phyloP scores from a whole-genome alignment of 2,888 invertebrate species.

The Tubulanus polymorphus region DNA sequence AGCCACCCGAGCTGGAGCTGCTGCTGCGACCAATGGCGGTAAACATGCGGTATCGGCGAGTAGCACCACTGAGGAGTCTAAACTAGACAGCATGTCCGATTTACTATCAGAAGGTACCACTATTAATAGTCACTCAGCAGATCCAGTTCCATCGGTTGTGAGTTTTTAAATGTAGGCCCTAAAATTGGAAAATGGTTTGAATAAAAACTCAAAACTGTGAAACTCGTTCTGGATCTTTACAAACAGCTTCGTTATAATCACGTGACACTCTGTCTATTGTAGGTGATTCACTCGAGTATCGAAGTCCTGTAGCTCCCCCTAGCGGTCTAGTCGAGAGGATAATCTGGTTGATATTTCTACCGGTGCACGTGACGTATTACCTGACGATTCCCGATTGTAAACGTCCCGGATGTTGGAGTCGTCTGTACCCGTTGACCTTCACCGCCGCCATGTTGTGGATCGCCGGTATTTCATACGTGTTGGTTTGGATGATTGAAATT shows the following conservation, averaged over 20 bases:
- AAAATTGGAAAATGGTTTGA: no score
- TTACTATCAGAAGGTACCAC: background rate
- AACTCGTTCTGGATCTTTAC: no score
- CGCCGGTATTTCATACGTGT: slow-evolving; percentile 39
- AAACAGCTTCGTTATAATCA: no score
- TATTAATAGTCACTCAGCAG: no score
- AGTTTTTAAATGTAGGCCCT: no score
- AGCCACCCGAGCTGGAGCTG: no score
- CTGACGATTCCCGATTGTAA: slow-evolving; percentile 86
- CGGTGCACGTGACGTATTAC: slow-evolving; percentile 76
- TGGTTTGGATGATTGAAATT: slow-evolving; percentile 51
- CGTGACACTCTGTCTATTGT: no score
- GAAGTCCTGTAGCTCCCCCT: slow-evolving; percentile 35
- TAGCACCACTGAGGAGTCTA: background rate
- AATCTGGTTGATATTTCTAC: slow-evolving; percentile 79
- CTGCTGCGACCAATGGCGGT: no score
- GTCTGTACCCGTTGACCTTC: slow-evolving; percentile 40
- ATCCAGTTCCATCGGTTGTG: no score
- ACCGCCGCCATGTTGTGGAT: slow-evolving; percentile 44
- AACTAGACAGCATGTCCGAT: background rate
- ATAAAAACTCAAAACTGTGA: no score
- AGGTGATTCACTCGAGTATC: no score
- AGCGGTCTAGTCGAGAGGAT: slow-evolving; percentile 22
- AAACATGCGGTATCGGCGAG: background rate
- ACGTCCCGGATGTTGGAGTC: slow-evolving; percentile 34